phyloP scores from a whole-genome alignment of 2,113 vertebrate genomes.

The Tamias sibiricus region DNA sequence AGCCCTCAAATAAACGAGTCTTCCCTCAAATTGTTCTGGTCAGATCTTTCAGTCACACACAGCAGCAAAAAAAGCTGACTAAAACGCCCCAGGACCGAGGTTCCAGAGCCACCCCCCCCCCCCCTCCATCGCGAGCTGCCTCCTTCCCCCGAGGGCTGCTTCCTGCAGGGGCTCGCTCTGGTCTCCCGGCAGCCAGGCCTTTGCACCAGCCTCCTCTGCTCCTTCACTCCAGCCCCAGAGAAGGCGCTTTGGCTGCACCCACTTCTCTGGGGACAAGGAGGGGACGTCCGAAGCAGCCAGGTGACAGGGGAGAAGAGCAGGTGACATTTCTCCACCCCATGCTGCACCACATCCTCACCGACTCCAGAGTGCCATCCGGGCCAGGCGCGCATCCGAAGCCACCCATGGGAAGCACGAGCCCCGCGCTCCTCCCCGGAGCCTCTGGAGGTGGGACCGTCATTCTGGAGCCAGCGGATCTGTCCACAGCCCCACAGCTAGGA shows the following conservation, averaged over 20 bases:
- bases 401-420: rapidly evolving
- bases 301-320: too few species aligned
- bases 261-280: neutral
- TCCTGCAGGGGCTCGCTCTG: neutral
- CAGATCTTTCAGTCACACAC: too few species aligned
- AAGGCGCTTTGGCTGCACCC: neutral
- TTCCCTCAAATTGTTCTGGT: too few species aligned
- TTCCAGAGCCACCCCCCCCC: too few species aligned
- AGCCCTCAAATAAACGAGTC: too few species aligned
- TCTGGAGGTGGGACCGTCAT: rapidly evolving
- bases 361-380: rapidly evolving
- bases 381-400: rapidly evolving
- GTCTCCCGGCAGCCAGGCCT: neutral
- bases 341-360: rapidly evolving
- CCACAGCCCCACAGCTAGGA: rapidly evolving
- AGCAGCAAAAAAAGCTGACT: too few species aligned
- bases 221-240: neutral
- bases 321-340: rapidly evolving
- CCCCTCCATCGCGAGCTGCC: neutral
- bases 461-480: neutral
- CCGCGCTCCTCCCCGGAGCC: rapidly evolving
- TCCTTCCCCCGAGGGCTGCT: rapidly evolving
- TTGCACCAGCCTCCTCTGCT: rapidly evolving
- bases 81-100: too few species aligned
- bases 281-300: neutral